Evolutionary conservation across 2,888 invertebrate species (phyloP).

Genomic region (Miltochrista miniata): DNA sequence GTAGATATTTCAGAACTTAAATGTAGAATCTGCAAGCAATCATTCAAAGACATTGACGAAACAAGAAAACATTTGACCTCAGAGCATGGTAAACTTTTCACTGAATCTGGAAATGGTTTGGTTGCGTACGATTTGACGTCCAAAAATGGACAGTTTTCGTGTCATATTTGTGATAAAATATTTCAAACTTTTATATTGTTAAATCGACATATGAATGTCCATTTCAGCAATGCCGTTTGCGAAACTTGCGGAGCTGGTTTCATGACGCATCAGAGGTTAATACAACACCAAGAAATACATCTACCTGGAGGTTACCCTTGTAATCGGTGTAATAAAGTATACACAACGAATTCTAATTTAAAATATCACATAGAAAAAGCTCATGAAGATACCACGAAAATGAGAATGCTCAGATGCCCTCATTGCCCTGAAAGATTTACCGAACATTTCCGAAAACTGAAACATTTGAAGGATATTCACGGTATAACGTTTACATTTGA

Average conservation of each 20-base stretch:
- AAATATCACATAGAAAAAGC: constrained; percentile 63
- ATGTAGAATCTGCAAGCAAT: constrained; percentile 54
- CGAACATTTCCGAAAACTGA: constrained; percentile 66
- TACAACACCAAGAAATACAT: constrained; percentile 68
- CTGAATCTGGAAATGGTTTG: constrained; percentile 59
- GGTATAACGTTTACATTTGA: constrained; percentile 61
- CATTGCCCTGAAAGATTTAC: constrained; percentile 64
- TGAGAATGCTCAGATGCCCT: constrained; percentile 59
- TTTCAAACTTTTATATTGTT: constrained; percentile 66
- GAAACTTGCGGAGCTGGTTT: constrained; percentile 68
- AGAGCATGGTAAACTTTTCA: constrained; percentile 52
- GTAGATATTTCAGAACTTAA: constrained; percentile 64
- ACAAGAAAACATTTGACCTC: constrained; percentile 51
- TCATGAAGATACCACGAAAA: constrained; percentile 58
- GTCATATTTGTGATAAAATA: constrained; percentile 59
- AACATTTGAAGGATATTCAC: constrained; percentile 65
- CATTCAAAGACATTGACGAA: constrained; percentile 46
- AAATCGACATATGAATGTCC: constrained; percentile 72
- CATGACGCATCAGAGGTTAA: constrained; percentile 61
- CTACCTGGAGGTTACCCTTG: constrained; percentile 66
- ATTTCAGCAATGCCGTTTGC: constrained; percentile 68
- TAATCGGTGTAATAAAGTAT: constrained; percentile 69
- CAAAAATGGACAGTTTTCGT: constrained; percentile 55
- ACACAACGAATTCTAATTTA: constrained; percentile 69
- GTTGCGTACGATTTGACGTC: constrained; percentile 57